Base-by-base conservation (phyloP, 2,113 vertebrate species). In the Rhinogobius similis region DNA sequence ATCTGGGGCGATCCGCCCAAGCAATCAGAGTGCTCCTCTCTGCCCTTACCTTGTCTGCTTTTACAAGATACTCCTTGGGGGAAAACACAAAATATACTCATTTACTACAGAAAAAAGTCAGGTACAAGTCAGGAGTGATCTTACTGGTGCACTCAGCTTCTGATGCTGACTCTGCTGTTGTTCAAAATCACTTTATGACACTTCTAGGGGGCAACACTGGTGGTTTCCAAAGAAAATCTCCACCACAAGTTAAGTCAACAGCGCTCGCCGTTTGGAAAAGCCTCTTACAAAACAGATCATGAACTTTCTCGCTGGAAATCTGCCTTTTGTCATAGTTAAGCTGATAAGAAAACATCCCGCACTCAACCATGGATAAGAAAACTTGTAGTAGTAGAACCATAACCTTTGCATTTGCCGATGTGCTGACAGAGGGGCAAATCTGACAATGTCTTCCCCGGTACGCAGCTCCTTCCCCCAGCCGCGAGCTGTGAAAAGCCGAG, bases 381-480 rank as follows among this genome's bases (percentile, higher is more conserved):
- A 70, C 62, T 5, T n/a, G 26, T 27, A 29, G 13, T 48, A 73
- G 59, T 71, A 56, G 8, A 16, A 66, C 39, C 66, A 46, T 75
- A 1, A 29, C 81, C 56, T 46, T 76, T 73, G 81, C 48, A 2
- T 10, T 52, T 68, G 62, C 48, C 13, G 14, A 44, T 27, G 65
- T 0, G 38, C 8, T 44, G 65, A 62, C 20, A 38, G 36, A 62
- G 48, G 65, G 44, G 27, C 38, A 68, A 72, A 77, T 80, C 66
- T 65, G 41, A 27, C 65, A 46, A 10, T 7, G 41, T 65, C 20
- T 24, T 69, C 43, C 21, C 62, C 18, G 23, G 58, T 41, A 70
- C 68, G 73, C 75, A 53, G n/a, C 64, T 65, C 29, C 66, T 72
- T 72, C 16, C 72, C 66, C 52, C 65, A 62, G 38, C 72, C 70